Conservation (phyloP, 2,797 vertebrate genomes). For the Anabacerthia variegaticeps region DNA sequence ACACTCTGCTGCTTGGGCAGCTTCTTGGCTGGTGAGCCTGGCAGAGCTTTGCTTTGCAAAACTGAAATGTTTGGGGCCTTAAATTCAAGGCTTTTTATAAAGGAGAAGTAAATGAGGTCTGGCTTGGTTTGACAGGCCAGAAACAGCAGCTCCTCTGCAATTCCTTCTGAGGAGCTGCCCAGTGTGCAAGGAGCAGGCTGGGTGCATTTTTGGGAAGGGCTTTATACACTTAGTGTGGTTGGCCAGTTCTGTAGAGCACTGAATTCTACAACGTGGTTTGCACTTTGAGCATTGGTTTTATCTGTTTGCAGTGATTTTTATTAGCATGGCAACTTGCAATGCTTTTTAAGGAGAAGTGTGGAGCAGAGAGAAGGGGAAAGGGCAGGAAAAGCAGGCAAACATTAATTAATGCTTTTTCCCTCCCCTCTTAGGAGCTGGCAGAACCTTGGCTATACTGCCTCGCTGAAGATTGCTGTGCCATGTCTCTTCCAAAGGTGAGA, state of each 20-base stretch:
- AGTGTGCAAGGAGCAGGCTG: neutral
- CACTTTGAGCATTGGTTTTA: neutral
- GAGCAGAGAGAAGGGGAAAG: neutral
- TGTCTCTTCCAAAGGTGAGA: constrained; percentile 52
- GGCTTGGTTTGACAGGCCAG: neutral
- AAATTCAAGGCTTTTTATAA: neutral
- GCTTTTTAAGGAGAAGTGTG: neutral
- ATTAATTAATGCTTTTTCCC: neutral
- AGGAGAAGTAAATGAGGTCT: neutral
- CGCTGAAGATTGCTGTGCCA: constrained; percentile 40
- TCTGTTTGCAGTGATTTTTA: neutral
- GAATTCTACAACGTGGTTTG: neutral
- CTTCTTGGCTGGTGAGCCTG: neutral
- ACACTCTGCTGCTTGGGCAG: neutral
- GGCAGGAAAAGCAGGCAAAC: neutral
- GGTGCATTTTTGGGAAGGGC: neutral
- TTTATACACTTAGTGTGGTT: neutral
- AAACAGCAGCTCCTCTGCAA: neutral
- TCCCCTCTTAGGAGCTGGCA: neutral
- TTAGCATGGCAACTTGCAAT: neutral
- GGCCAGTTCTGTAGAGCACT: neutral
- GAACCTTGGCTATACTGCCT: neutral
- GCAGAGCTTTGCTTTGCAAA: neutral
- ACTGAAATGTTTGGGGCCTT: neutral
- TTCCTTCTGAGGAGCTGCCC: too few species aligned